These are phyloP conservation scores for Oostethus manadensis DNA, from an alignment of 2,113 vertebrate species.

Conservation along the genomic window DNA sequence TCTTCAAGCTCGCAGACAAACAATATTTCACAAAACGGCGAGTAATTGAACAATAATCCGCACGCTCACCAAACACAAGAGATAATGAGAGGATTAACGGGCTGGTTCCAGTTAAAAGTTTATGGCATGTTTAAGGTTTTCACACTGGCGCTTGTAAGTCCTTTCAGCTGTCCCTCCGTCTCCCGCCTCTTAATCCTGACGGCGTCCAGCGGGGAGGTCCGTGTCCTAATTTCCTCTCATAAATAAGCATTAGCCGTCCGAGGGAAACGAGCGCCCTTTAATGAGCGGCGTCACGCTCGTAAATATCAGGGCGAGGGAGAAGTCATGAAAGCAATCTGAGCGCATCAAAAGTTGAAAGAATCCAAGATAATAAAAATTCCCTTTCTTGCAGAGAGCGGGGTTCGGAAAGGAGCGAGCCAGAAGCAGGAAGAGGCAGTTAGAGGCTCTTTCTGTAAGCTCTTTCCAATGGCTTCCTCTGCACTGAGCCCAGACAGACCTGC, in stretches of 20 bases:
- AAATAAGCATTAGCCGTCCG: constrained; percentile 50
- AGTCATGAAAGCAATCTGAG: constrained; percentile 22
- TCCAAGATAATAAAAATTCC: constrained; percentile 25
- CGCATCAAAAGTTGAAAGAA: constrained; percentile 31
- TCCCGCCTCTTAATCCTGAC: constrained; percentile 52
- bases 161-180: constrained; percentile 31
- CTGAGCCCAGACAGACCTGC: constrained; percentile 51
- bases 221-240: constrained; percentile 53
- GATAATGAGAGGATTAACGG: constrained; percentile 54
- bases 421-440: background rate
- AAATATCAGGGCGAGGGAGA: constrained; percentile 31
- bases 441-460: background rate
- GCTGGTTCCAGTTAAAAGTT: constrained; percentile 33
- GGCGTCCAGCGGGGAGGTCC: constrained; percentile 50
- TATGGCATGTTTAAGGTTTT: constrained; percentile 35
- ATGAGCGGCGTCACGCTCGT: constrained; percentile 29
- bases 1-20: constrained; percentile 21
- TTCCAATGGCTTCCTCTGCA: constrained; percentile 47
- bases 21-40: constrained; percentile 30
- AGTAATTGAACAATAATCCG: constrained; percentile 20
- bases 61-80: constrained; percentile 24
- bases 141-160: constrained; percentile 27
- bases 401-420: constrained; percentile 25
- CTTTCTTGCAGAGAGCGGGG: constrained; percentile 8
- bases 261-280: constrained; percentile 31